Evolutionary conservation across 2,113 vertebrate genomes (phyloP).

Genomic region (Conger conger): DNA sequence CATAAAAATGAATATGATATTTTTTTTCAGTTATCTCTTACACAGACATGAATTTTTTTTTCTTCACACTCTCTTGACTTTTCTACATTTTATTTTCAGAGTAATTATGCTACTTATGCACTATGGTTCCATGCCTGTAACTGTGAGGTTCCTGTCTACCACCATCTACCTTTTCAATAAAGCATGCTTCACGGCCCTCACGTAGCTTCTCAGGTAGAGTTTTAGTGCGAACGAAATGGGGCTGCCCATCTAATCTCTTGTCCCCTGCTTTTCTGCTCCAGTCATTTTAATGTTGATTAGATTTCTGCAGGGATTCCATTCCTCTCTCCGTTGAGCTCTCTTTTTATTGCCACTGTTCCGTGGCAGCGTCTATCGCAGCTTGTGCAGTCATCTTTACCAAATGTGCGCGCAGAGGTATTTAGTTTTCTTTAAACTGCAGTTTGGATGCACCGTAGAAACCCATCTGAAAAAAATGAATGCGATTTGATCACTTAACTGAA

Average conservation of each 20-base stretch:
- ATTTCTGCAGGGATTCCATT: constrained; percentile 17
- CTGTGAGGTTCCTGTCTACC: background rate
- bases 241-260: background rate
- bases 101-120: too few relatives aligned
- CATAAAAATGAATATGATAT: too few relatives aligned
- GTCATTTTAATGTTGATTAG: constrained; percentile 11
- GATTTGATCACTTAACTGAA: too few relatives aligned
- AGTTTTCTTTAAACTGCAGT: background rate
- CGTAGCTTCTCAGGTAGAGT: background rate
- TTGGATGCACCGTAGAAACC: background rate
- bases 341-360: background rate
- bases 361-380: too few relatives aligned
- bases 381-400: background rate
- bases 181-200: background rate
- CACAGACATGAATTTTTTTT: too few relatives aligned
- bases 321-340: background rate
- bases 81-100: too few relatives aligned
- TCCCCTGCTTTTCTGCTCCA: constrained; percentile 11
- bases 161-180: constrained; percentile 8
- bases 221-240: background rate
- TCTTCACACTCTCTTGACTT: too few relatives aligned
- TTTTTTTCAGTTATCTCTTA: too few relatives aligned
- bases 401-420: background rate
- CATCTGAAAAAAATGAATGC: too few relatives aligned
- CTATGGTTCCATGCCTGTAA: too few relatives aligned